Evolutionary conservation across 2,797 vertebrate species (phyloP).

Genomic region (Scleropages formosus): DNA sequence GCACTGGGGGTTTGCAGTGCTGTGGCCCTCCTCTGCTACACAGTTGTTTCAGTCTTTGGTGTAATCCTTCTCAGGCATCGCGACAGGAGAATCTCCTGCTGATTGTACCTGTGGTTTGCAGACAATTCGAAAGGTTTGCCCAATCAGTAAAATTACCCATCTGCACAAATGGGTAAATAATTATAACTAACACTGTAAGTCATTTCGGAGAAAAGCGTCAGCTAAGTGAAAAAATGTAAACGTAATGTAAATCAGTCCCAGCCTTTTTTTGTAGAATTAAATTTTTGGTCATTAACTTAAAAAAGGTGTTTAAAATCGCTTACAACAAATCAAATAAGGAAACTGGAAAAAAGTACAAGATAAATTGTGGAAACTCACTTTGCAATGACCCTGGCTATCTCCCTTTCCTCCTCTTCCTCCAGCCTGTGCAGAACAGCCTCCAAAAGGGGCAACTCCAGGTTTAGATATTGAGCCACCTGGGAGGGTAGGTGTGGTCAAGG

Average conservation of each 20-base stretch:
- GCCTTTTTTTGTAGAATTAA: too few relatives aligned
- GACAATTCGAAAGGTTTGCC: slow-evolving; percentile 5
- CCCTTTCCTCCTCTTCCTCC: slow-evolving; percentile 76
- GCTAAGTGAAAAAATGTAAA: too few relatives aligned
- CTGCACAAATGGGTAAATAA: too few relatives aligned
- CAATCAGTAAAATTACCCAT: too few relatives aligned
- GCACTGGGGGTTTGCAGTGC: background rate
- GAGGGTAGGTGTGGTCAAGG: background rate
- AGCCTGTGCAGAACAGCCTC: slow-evolving; percentile 78
- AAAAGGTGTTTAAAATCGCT: too few relatives aligned
- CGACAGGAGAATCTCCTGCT: slow-evolving; percentile 59
- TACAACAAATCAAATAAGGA: too few relatives aligned
- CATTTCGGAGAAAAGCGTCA: too few relatives aligned
- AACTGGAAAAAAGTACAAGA: too few relatives aligned
- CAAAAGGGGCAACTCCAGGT: slow-evolving; percentile 81
- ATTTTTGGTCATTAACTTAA: too few relatives aligned
- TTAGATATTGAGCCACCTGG: slow-evolving; percentile 90
- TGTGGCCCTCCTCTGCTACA: slow-evolving; percentile 52
- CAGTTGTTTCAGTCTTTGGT: slow-evolving; percentile 67
- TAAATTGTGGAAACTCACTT: slow-evolving; percentile 67
- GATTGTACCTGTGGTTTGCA: slow-evolving; percentile 60
- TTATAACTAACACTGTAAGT: too few relatives aligned
- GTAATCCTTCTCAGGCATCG: slow-evolving; percentile 55
- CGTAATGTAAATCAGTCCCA: too few relatives aligned
- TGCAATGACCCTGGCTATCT: slow-evolving; percentile 68